A percentile compares a stretch with the other conserved stretches of the same genome.
Conservation (phyloP, 2,888 invertebrate species). For the Scaptomyza polygonia region DNA sequence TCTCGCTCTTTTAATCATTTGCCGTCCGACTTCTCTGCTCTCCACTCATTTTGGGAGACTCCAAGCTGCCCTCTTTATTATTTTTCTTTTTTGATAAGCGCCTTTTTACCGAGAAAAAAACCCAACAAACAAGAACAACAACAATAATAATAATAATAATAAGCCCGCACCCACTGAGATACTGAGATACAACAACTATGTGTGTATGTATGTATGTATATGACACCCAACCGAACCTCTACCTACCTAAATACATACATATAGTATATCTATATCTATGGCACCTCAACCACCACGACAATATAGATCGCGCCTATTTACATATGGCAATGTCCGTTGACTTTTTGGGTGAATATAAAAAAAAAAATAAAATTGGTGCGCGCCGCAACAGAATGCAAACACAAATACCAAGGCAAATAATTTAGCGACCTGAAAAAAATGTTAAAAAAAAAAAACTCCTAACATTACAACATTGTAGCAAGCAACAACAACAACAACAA, state of each 20-base stretch:
- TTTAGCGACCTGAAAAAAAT: constrained; percentile 65
- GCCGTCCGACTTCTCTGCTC: constrained; percentile 42
- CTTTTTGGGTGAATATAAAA: constrained; percentile 63
- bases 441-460: constrained; percentile 47
- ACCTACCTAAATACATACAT: constrained; percentile 11
- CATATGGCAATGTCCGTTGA: constrained; percentile 67
- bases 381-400: constrained; percentile 47
- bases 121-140: too few relatives aligned
- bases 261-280: constrained; percentile 31
- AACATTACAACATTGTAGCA: constrained; percentile 52
- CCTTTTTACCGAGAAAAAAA: constrained; percentile 48
- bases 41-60: constrained; percentile 20
- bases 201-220: too few relatives aligned
- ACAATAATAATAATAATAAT: constrained; percentile 36
- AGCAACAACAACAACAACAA: constrained; percentile 34
- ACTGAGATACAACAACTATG: too few relatives aligned
- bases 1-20: constrained; percentile 75
- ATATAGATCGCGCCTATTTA: constrained; percentile 72
- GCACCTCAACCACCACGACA: constrained; percentile 25
- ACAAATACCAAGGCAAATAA: constrained; percentile 68
- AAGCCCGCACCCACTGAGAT: constrained; percentile 75
- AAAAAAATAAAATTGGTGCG: constrained; percentile 22
- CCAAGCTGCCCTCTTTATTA: constrained; percentile 48
- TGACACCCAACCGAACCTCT: constrained; percentile 47
- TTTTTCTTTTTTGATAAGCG: constrained; percentile 61